Base-by-base conservation (phyloP, 2,888 invertebrate species). In the Dorcus parallelipipedus region DNA sequence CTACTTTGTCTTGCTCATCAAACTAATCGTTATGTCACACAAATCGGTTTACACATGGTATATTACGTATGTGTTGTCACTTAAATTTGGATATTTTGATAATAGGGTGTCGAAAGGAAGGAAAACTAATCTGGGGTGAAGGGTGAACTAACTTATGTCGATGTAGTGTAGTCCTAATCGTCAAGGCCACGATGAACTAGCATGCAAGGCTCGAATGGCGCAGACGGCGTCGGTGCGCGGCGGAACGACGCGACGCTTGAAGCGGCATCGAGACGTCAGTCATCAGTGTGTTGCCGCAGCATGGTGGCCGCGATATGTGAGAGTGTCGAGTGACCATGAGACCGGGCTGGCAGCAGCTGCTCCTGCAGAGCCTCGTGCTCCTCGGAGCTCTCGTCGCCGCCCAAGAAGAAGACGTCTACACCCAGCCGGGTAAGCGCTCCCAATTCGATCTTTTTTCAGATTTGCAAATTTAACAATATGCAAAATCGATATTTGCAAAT, bases 281-380 rank as follows among this genome's bases (percentile, higher is more conserved):
- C 64, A 66, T 61, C 67, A 72, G 73, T 72, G 69, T 69, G 69
- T 67, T 69, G 65, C 51, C 45, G 58, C 71, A 70, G 66, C 66
- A 72, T 71, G 67, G 60, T 64, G 61, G 61, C 57, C 59, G 63
- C 61, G 64, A 66, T 62, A 74, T 73, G 56, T 52, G 72, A 74
- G 61, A 63, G 70, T 67, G 68, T 67, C 61, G 70, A 73, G 72
- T 73, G 73, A 75, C 71, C 66, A 74, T 74, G 74, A 69, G 65
- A 71, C 69, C 69, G 72, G 73, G 71, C 65, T 69, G 71, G 74
- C 74, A 68, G 71, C 69, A 69, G 71, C 70, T 70, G 67, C 69
- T 72, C 67, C 68, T 65, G 59, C 56, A 65, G 72, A 69, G 71
- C 73, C 69, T 67, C 14, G 41, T 62, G 70, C 71, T 74, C 70